Base-by-base conservation (phyloP, 1,140 invertebrate genomes). In the Popillia japonica region DNA sequence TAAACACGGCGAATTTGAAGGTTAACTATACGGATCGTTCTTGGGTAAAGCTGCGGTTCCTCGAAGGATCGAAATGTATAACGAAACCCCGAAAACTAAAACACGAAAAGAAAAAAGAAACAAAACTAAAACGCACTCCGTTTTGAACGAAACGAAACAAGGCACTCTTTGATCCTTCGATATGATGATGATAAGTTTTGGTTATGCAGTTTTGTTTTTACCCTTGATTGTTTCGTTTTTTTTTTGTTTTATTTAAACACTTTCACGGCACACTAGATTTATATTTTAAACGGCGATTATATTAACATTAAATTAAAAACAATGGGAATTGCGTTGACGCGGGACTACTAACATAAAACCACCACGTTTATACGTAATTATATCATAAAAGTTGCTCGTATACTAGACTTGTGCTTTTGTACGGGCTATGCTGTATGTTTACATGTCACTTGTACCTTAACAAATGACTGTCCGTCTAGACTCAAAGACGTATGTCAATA, bases 381-480 rank as follows among this genome's bases (percentile, higher is more conserved):
- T 80, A 77, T 55, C 76, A 81, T 81, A 83, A 81, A 82, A 83
- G 83, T 82, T 82, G 82, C 81, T 79, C 81, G 42, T 42, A 20
- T 59, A 55, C 48, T 77, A 81, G 80, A 34, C 27, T 34, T 34
- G 27, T 34, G 27, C 27, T 34, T 34, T 81, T 82, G 79, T 81
- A 34, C 27, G 27, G 27, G 27, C 27, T 34, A 34, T 34, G 27
- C 27, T 79, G 79, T 83, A 80, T 87, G 86, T 87, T 87, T 87
- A 87, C 86, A 87, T 87, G 86, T 87, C 86, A 87, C 84, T 83
- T 82, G 81, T 77, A 79, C 81, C 78, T 82, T 86, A 83, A 87
- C 84, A 87, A 87, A 87, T 87, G 86, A 87, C 83, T 85, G 83
- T 85, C 85, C 85, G 86, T 87, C 86, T 87, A 87, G 86, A 87